Evolutionary conservation across 2,797 vertebrate species (phyloP).

Genomic region (Toxotes lorentzi): DNA sequence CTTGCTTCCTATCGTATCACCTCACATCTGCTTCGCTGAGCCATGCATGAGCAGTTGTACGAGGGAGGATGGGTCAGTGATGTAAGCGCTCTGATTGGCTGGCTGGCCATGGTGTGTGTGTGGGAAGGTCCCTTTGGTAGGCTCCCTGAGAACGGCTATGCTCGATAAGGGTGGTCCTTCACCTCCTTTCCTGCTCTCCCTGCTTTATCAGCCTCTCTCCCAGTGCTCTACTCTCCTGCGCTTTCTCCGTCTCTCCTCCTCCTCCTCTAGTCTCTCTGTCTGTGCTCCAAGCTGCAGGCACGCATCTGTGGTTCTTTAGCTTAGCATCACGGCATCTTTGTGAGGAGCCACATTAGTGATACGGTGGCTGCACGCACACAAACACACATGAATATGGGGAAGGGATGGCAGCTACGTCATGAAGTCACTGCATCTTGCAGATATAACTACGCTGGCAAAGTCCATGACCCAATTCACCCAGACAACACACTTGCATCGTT

Average conservation of each 20-base stretch:
- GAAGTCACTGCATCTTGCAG: conserved; percentile 31
- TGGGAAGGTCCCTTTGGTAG: conserved; percentile 78
- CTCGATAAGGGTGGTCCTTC: conserved; percentile 78
- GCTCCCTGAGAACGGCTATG: conserved; percentile 68
- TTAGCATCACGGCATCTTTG: conserved; percentile 41
- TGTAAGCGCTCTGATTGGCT: conserved; percentile 77
- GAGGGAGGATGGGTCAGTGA: conserved; percentile 79
- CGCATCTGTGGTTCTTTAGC: conserved; percentile 18
- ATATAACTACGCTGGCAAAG: conserved; percentile 21
- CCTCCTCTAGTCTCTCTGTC: conserved; percentile 37
- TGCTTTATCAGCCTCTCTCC: conserved; percentile 57
- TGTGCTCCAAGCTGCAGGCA: conserved; percentile 56
- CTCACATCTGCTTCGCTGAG: conserved; percentile 76
- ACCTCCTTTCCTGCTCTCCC: conserved; percentile 64
- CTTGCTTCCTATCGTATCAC: conserved; percentile 62
- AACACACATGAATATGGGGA: conserved; percentile 27
- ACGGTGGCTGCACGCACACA: conserved; percentile 10
- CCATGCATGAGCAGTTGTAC: conserved; percentile 79
- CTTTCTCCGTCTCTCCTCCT: conserved; percentile 52
- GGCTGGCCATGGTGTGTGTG: conserved; percentile 78
- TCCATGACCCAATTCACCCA: conserved; percentile 50
- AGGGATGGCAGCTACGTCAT: conserved; percentile 25
- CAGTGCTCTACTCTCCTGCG: conserved; percentile 31
- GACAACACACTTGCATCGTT: conserved; percentile 21
- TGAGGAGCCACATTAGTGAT: conserved; percentile 49